Evolutionary conservation across 2,888 invertebrate genomes (phyloP), one percentile per base, ranked within the genome.

Genomic region (Meghimatium bilineatum): DNA sequence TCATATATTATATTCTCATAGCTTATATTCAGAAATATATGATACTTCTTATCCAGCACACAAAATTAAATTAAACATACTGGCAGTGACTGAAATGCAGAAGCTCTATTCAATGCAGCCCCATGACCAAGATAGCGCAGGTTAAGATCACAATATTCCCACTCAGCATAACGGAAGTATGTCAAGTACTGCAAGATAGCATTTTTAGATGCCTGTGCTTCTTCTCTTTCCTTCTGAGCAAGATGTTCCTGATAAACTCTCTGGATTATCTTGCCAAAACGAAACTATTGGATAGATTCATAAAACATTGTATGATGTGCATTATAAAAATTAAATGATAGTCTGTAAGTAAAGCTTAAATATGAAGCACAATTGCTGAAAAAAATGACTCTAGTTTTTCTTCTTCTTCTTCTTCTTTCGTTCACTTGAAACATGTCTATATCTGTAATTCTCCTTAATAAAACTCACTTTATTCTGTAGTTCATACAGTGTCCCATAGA

Each of bases 101-200:
- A 52, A 29, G 44, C 8, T 71, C 38, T 38, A 36, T 71, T 71
- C 26, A 38, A 26, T 20, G 36, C n/a, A 29, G 80, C 85, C 20
- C 34, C 82, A 52, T 77, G 80, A 20, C 90, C 90, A 49, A 87
- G 87, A 69, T 86, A 89, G 29, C 89, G 87, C 5, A 91, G 85
- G 14, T 88, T 86, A 0, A 91, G 83, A 38, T 90, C 90, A 17
- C 89, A 90, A 83, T 88, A 87, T 71, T 90, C 88, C 88, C 90
- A 90, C 82, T 90, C 90, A 56, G 86, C 82, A 56, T 83, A 86
- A 26, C 85, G 85, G 44, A 86, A 82, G 23, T 76, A 66, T 10
- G 67, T 44, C 38, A 79, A 77, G 66, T 71, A 36, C n/a, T 79
- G 52, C 36, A 60, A 67, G 26, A 67, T n/a, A 23, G 49, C 23